phyloP scores from a whole-genome alignment of 2,888 invertebrate genomes.

The Elgonia sp. region DNA sequence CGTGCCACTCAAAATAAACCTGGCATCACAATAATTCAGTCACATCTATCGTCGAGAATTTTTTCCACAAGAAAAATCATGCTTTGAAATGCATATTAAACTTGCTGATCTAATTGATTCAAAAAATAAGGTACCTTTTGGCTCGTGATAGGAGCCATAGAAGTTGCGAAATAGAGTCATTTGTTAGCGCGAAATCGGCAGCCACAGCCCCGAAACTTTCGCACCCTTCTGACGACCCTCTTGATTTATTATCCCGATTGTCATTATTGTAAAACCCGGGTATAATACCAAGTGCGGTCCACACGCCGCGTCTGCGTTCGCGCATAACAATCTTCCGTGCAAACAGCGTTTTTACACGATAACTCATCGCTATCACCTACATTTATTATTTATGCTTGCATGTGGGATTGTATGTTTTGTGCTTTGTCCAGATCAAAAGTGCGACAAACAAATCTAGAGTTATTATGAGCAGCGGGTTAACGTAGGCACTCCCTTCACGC shows the following conservation, averaged over 20 bases:
- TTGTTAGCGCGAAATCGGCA: conserved; percentile 83
- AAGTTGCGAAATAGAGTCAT: conserved; percentile 84
- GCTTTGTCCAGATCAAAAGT: conserved; percentile 66
- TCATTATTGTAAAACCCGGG: conserved; percentile 84
- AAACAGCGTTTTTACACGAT: conserved; percentile 83
- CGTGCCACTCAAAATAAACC: conserved; percentile 67
- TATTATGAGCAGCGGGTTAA: conserved; percentile 47
- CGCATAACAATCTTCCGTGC: conserved; percentile 79
- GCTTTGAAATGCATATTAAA: conserved; percentile 3
- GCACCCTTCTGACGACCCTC: conserved; percentile 79
- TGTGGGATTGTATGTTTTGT: conserved; percentile 66
- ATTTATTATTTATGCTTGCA: conserved; percentile 74
- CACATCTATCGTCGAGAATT: conserved; percentile 3
- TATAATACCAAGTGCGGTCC: conserved; percentile 82
- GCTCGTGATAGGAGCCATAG: conserved; percentile 75
- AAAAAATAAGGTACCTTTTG: conserved; percentile 34
- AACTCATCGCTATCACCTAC: conserved; percentile 80
- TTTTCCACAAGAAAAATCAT: conserved; percentile 18
- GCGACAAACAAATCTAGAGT: conserved; percentile 67
- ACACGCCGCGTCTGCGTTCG: conserved; percentile 78
- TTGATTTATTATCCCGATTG: conserved; percentile 85
- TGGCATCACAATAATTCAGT: conserved; percentile 25
- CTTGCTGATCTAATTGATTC: conserved; percentile 35
- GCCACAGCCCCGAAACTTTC: conserved; percentile 78
- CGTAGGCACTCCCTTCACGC: background rate